These are phyloP conservation scores for Cyanoramphus novaezelandiae DNA, from an alignment of 2,113 vertebrate genomes.

Conservation along the genomic window DNA sequence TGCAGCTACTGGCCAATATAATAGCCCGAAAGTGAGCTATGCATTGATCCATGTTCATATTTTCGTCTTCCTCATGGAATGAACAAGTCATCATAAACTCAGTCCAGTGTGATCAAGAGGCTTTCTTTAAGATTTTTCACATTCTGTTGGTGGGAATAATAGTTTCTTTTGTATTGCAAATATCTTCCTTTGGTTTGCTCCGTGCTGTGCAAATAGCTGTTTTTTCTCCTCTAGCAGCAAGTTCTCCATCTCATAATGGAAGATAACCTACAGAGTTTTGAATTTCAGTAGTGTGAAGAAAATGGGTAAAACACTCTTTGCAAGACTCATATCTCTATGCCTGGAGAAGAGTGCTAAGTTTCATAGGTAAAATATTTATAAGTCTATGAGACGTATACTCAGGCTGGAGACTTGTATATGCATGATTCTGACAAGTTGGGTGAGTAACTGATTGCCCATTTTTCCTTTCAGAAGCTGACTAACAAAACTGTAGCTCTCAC, in stretches of 20 bases:
- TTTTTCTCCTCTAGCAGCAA: not conserved
- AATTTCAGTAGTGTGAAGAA: not conserved
- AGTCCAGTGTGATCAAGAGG: not conserved
- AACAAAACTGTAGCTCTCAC: not conserved
- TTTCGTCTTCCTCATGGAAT: not conserved
- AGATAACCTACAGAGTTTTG: not conserved
- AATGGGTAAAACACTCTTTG: not conserved
- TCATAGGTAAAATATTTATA: not conserved
- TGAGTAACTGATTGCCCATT: not conserved
- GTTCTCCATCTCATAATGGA: not conserved
- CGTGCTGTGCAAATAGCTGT: not conserved
- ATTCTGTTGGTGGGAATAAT: not conserved
- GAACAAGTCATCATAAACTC: not conserved
- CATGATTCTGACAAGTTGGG: not conserved
- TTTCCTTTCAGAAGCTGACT: not conserved
- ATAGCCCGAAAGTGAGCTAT: not conserved
- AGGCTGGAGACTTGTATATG: not conserved
- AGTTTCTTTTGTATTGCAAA: not conserved
- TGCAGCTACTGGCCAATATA: fast-evolving
- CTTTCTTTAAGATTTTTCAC: not conserved
- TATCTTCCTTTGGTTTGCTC: not conserved
- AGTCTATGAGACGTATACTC: not conserved
- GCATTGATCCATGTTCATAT: not conserved
- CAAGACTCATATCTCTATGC: not conserved
- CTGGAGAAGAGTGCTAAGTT: not conserved